Conservation (phyloP, 2,888 invertebrate genomes). For the Uropetala carovei region DNA sequence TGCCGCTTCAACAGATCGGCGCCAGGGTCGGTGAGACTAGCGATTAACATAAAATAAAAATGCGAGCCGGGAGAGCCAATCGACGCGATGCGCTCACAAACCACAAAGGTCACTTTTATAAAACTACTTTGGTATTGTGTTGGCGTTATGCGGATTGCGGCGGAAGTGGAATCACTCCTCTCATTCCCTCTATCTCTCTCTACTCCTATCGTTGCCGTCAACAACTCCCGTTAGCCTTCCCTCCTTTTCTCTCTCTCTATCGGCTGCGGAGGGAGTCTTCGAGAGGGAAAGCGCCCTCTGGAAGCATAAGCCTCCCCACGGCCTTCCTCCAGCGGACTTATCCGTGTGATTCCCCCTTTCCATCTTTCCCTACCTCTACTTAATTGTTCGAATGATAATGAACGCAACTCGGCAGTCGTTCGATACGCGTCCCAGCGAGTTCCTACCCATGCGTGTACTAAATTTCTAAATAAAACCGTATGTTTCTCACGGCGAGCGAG, state of each 20-base stretch:
- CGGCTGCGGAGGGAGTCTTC: background rate
- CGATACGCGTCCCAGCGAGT: background rate
- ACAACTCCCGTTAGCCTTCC: constrained; percentile 7
- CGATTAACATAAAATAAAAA: background rate
- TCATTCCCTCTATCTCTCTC: background rate
- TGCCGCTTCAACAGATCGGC: background rate
- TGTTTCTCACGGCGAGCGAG: background rate
- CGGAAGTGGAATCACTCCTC: constrained; percentile 21
- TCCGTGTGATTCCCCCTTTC: background rate
- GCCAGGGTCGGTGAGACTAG: background rate
- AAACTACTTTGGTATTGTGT: background rate
- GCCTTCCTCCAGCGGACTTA: background rate
- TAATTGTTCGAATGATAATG: constrained; percentile 8
- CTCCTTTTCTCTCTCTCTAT: background rate
- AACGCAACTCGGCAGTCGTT: background rate
- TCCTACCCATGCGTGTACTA: background rate
- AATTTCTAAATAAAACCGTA: background rate
- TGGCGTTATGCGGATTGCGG: background rate
- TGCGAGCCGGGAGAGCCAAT: background rate
- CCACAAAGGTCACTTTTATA: constrained; percentile 30
- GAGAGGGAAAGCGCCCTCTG: background rate
- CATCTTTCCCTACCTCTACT: background rate
- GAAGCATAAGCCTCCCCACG: too few species aligned
- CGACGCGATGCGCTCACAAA: background rate
- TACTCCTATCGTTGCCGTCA: background rate